Conservation (phyloP, 2,113 vertebrate species). For the Scomber japonicus region DNA sequence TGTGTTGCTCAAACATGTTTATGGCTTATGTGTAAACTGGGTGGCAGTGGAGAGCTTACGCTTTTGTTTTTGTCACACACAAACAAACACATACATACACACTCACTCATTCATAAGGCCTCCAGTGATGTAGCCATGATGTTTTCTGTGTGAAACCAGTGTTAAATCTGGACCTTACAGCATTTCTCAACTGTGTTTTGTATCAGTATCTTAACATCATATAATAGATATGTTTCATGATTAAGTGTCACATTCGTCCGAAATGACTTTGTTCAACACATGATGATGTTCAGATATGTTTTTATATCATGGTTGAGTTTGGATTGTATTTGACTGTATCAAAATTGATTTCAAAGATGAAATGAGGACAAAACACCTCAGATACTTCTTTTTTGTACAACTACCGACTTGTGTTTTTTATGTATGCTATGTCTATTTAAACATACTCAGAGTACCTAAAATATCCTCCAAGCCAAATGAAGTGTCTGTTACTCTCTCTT, state of each 20-base stretch:
- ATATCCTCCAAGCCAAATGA: slow-evolving; percentile 77
- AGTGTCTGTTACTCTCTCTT: slow-evolving; percentile 68
- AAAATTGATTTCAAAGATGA: slow-evolving; percentile 57
- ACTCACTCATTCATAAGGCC: slow-evolving; percentile 42
- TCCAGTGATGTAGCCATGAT: slow-evolving; percentile 73
- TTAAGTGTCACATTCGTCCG: slow-evolving; percentile 72
- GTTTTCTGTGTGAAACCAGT: slow-evolving; percentile 74
- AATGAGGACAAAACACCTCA: slow-evolving; percentile 40
- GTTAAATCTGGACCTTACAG: slow-evolving; percentile 70
- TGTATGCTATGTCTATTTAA: slow-evolving; percentile 79
- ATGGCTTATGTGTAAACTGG: slow-evolving; percentile 74
- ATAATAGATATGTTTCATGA: slow-evolving; percentile 60
- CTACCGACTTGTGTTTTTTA: slow-evolving; percentile 68
- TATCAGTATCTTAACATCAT: slow-evolving; percentile 72
- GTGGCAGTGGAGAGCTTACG: slow-evolving; percentile 58
- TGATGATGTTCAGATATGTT: slow-evolving; percentile 60
- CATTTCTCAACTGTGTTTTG: slow-evolving; percentile 79
- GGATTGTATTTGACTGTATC: slow-evolving; percentile 75
- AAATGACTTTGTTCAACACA: slow-evolving; percentile 72
- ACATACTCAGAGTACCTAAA: slow-evolving; percentile 73
- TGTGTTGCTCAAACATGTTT: slow-evolving; percentile 78
- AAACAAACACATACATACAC: slow-evolving; percentile 8
- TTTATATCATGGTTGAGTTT: slow-evolving; percentile 64
- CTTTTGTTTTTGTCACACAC: slow-evolving; percentile 29
- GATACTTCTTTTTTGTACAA: slow-evolving; percentile 69